A percentile compares a stretch with the other conserved stretches of the same genome.
Conservation (phyloP, 2,113 vertebrate species). For the Protobothrops mucrosquamatus region DNA sequence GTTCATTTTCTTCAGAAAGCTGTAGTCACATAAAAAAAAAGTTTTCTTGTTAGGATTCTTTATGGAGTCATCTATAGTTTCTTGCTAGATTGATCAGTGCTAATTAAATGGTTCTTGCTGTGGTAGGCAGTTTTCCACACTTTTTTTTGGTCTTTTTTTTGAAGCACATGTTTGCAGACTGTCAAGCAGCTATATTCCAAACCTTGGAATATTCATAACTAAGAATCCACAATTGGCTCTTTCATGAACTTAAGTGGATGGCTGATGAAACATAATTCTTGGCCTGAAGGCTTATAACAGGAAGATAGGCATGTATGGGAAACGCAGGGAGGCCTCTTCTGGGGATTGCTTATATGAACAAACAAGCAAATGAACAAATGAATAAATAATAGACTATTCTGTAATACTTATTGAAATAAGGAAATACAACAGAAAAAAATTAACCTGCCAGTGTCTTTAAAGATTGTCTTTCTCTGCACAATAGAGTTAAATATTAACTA, state of each 20-base stretch:
- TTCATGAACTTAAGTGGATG: neutral
- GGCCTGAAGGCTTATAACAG: neutral
- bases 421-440: neutral
- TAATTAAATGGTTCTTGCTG: neutral
- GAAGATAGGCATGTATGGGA: neutral
- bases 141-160: neutral
- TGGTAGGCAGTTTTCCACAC: neutral
- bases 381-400: neutral
- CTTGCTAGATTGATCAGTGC: neutral
- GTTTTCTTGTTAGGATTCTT: neutral
- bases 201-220: neutral
- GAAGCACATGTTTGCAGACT: neutral
- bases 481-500: neutral
- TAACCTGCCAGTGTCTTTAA: neutral
- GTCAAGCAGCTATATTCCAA: neutral
- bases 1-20: neutral
- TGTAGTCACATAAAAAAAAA: neutral
- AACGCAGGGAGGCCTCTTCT: neutral
- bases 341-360: neutral
- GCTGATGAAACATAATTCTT: neutral
- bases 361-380: neutral
- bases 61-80: neutral
- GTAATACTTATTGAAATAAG: neutral
- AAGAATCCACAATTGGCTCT: neutral
- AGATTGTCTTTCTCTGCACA: neutral